Evolutionary conservation across 2,797 vertebrate genomes (phyloP).

Genomic region (Pangasius djambal): DNA sequence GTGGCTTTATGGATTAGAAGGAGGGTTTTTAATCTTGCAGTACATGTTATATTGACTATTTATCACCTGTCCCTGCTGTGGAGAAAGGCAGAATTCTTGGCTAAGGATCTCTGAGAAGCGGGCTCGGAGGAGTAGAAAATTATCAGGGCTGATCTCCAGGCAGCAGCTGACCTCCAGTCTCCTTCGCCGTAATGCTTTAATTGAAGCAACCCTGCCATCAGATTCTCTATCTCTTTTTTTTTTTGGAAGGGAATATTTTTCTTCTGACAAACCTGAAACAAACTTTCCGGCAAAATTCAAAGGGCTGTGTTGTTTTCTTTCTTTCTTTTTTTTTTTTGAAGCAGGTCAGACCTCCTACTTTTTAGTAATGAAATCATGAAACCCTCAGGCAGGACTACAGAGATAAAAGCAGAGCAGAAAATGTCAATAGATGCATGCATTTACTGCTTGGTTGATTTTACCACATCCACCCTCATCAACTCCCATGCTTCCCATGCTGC

Average conservation of each 20-base stretch:
- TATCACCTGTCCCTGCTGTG: slow-evolving; percentile 14
- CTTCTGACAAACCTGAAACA: slow-evolving; percentile 15
- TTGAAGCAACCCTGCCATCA: slow-evolving; percentile 39
- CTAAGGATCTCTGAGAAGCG: slow-evolving; percentile 12
- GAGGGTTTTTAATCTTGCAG: slow-evolving; percentile 23
- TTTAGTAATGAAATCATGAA: slow-evolving; percentile 32
- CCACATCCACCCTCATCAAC: slow-evolving; percentile 34
- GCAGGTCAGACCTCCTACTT: slow-evolving; percentile 3
- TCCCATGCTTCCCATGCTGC: slow-evolving; percentile 12
- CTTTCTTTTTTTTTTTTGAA: slow-evolving; percentile 31
- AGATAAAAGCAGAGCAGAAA: slow-evolving; percentile 24
- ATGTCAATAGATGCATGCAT: slow-evolving; percentile 32
- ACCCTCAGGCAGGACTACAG: slow-evolving; percentile 22
- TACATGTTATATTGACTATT: slow-evolving; percentile 29
- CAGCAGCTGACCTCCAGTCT: slow-evolving; percentile 55
- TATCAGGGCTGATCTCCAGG: slow-evolving; percentile 55
- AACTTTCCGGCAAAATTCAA: slow-evolving; percentile 32
- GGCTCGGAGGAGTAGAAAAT: slow-evolving; percentile 31
- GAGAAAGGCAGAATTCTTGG: slow-evolving; percentile 38
- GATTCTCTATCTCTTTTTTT: slow-evolving; percentile 1
- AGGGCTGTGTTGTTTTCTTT: slow-evolving; percentile 15
- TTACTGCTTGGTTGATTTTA: slow-evolving; percentile 27
- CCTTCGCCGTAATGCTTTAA: slow-evolving; percentile 55
- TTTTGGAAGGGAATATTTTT: slow-evolving; percentile 24
- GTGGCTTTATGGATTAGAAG: slow-evolving; percentile 18